Percentiles rank a stretch among this genome's conserved stretches.
Conservation (phyloP, 1,140 invertebrate species). For the Pseudachorutes palmiensis region DNA sequence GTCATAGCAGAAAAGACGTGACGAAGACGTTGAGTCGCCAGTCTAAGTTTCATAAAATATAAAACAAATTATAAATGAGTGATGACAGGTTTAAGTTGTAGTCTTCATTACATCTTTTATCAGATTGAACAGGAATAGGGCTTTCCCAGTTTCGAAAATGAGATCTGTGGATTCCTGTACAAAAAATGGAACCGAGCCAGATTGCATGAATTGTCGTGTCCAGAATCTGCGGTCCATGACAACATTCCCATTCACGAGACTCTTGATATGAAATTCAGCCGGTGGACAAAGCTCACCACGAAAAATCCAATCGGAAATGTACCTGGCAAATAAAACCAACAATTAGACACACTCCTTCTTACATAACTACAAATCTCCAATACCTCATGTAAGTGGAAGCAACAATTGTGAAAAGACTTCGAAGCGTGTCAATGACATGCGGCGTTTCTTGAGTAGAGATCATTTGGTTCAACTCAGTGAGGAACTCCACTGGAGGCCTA, state of each 20-base stretch:
- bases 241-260: neutral
- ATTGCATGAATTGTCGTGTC: slow-evolving; percentile 31
- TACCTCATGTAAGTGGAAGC: slow-evolving; percentile 27
- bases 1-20: neutral
- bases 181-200: slow-evolving; percentile 26
- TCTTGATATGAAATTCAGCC: slow-evolving; percentile 32
- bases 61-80: neutral
- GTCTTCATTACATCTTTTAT: slow-evolving; percentile 1
- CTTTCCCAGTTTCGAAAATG: slow-evolving; percentile 36
- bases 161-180: slow-evolving; percentile 11
- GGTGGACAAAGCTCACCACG: slow-evolving; percentile 21
- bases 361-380: no score
- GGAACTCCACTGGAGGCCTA: slow-evolving; percentile 1
- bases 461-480: slow-evolving; percentile 23
- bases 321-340: slow-evolving; percentile 25
- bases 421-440: slow-evolving; percentile 22
- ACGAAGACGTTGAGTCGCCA: neutral
- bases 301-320: slow-evolving; percentile 35
- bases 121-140: slow-evolving; percentile 21
- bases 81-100: slow-evolving; percentile 4
- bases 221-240: slow-evolving; percentile 31
- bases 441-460: slow-evolving; percentile 19
- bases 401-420: slow-evolving; percentile 24
- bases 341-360: no score
- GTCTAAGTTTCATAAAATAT: neutral